A percentile compares a stretch with the other conserved stretches of the same genome.
Evolutionary conservation across 2,888 invertebrate genomes (phyloP).

Genomic region (Watsonalla cultraria): DNA sequence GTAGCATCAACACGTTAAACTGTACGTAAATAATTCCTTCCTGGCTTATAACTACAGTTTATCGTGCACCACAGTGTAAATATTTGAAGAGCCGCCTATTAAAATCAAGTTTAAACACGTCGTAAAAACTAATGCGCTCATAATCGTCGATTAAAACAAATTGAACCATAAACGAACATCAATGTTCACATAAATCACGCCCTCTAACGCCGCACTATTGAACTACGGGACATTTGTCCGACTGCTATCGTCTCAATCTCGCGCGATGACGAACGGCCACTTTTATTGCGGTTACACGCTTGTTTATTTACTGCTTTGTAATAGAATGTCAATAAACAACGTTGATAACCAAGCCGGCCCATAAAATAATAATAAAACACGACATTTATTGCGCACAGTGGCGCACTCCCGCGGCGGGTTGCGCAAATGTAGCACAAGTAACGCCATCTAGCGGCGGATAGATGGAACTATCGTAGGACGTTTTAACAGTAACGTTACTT

Average conservation of each 20-base stretch:
- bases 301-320: conserved; percentile 65
- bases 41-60: conserved; percentile 39
- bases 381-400: conserved; percentile 40
- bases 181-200: conserved; percentile 62
- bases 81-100: conserved; percentile 58
- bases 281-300: conserved; percentile 62
- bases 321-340: conserved; percentile 66
- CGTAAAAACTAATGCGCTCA: conserved; percentile 63
- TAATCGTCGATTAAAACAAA: conserved; percentile 59
- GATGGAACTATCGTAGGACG: conserved; percentile 19
- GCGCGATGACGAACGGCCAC: conserved; percentile 56
- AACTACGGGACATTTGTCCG: conserved; percentile 53
- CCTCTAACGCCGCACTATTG: conserved; percentile 52
- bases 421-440: conserved; percentile 27
- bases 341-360: conserved; percentile 47
- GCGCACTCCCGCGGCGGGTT: conserved; percentile 31
- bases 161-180: conserved; percentile 56
- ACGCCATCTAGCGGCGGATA: conserved; percentile 58
- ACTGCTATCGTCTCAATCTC: conserved; percentile 63
- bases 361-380: conserved; percentile 60
- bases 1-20: conserved; percentile 3
- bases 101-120: conserved; percentile 58
- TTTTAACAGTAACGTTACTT: conserved; percentile 10
- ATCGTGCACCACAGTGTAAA: conserved; percentile 49
- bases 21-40: conserved; percentile 26